Evolutionary conservation across 2,888 invertebrate genomes (phyloP).

Genomic region (Caenorhabditis sp.): DNA sequence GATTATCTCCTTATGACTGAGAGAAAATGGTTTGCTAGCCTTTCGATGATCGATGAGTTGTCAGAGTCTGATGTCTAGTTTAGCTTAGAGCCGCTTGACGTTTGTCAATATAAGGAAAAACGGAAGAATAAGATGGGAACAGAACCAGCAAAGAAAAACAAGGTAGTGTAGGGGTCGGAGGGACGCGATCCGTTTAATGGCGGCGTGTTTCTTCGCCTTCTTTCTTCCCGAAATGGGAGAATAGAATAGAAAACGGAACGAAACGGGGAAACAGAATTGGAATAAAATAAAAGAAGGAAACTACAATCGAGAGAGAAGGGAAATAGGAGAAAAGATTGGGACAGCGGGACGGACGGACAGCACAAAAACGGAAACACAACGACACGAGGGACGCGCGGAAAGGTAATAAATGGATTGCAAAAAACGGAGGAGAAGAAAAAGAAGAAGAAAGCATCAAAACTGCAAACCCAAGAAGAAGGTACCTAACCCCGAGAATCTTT

Average conservation of each 20-base stretch:
- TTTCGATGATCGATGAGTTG: slow-evolving; percentile 3
- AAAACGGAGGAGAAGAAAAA: slow-evolving; percentile 8
- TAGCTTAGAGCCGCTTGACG: neutral
- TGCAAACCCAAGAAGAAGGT: slow-evolving; percentile 17
- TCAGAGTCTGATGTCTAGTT: neutral
- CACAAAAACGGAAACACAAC: slow-evolving; percentile 57
- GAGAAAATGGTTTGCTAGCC: neutral
- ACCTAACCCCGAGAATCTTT: slow-evolving; percentile 29
- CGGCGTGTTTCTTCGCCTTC: slow-evolving; percentile 37
- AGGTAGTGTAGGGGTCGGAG: neutral
- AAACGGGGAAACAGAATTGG: slow-evolving; percentile 1
- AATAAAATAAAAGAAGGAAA: slow-evolving; percentile 4
- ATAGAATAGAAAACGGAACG: neutral
- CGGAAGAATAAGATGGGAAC: neutral
- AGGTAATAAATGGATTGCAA: slow-evolving; percentile 43
- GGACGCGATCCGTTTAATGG: slow-evolving; percentile 32
- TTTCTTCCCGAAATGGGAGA: neutral
- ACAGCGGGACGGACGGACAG: slow-evolving; percentile 28
- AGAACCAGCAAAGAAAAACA: neutral
- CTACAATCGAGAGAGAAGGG: slow-evolving; percentile 21
- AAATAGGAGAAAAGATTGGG: slow-evolving; percentile 23
- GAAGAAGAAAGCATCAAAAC: slow-evolving; percentile 1
- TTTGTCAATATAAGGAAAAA: slow-evolving; percentile 5
- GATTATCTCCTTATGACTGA: neutral
- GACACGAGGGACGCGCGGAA: slow-evolving; percentile 16